Evolutionary conservation across 2,888 invertebrate species (phyloP).

Genomic region (Lymantria dispar): DNA sequence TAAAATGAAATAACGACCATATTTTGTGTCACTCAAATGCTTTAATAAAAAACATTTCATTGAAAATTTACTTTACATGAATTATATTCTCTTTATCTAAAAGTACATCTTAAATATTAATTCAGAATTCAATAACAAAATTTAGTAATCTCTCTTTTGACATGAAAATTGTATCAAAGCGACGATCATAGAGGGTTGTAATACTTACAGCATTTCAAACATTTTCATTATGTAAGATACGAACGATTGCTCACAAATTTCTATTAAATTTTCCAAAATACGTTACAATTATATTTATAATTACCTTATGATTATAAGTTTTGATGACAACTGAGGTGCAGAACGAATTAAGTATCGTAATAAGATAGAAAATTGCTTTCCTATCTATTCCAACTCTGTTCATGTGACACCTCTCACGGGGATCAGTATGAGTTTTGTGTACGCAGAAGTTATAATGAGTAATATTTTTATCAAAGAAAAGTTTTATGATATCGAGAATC

Average conservation of each 20-base stretch:
- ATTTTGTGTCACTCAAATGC: too few relatives aligned
- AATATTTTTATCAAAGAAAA: constrained; percentile 48
- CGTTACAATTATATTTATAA: constrained; percentile 44
- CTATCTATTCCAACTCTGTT: constrained; percentile 34
- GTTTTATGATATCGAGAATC: constrained; percentile 45
- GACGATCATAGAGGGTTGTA: constrained; percentile 20
- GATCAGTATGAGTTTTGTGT: constrained; percentile 31
- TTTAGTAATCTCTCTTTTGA: constrained; percentile 32
- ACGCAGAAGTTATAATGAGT: constrained; percentile 48
- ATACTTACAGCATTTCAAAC: constrained; percentile 26
- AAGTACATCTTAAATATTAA: constrained; percentile 25
- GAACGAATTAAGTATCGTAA: constrained; percentile 53
- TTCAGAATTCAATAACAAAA: constrained; percentile 25
- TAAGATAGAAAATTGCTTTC: constrained; percentile 48
- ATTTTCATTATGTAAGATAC: constrained; percentile 15
- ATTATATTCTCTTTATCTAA: constrained; percentile 18
- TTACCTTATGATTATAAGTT: constrained; percentile 55
- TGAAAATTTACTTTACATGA: constrained; percentile 19
- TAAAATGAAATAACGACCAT: too few relatives aligned
- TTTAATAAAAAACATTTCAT: constrained; percentile 4
- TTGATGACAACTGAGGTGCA: constrained; percentile 55
- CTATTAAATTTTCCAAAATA: constrained; percentile 22
- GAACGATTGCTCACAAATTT: constrained; percentile 20
- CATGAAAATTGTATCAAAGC: constrained; percentile 29
- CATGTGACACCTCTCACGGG: constrained; percentile 30